phyloP scores from a whole-genome alignment of 2,797 vertebrate species.

The Smutsia temminckii region DNA sequence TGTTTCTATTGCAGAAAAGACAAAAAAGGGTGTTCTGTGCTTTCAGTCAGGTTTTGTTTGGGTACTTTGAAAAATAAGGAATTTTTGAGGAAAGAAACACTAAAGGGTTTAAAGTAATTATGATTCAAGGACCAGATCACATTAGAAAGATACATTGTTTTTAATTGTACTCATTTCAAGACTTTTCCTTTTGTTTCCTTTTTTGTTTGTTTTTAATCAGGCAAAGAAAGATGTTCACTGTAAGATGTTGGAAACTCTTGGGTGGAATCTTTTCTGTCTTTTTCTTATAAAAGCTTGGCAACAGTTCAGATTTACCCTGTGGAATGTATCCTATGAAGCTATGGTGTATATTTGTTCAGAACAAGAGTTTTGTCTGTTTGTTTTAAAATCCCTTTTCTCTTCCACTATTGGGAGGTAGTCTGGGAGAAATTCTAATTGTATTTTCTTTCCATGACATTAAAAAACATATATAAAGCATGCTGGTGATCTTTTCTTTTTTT shows the following conservation, averaged over 20 bases:
- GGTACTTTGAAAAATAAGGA: neutral
- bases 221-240: neutral
- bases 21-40: neutral
- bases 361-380: slow-evolving; percentile 9
- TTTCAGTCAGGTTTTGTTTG: neutral
- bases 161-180: neutral
- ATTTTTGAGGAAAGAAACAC: neutral
- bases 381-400: neutral
- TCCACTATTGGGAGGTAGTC: neutral
- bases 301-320: neutral
- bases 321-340: neutral
- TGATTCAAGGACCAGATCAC: neutral
- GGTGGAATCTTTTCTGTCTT: neutral
- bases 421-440: neutral
- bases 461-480: neutral
- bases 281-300: neutral
- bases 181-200: neutral
- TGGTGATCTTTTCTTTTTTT: neutral
- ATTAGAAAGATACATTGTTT: neutral
- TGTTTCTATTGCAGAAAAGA: neutral
- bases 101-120: too few relatives aligned
- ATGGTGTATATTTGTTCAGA: neutral
- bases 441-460: neutral
- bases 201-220: slow-evolving; percentile 39
- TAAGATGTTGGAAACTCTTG: neutral